Conservation (phyloP, 1,140 invertebrate species). For the Atta texana region DNA sequence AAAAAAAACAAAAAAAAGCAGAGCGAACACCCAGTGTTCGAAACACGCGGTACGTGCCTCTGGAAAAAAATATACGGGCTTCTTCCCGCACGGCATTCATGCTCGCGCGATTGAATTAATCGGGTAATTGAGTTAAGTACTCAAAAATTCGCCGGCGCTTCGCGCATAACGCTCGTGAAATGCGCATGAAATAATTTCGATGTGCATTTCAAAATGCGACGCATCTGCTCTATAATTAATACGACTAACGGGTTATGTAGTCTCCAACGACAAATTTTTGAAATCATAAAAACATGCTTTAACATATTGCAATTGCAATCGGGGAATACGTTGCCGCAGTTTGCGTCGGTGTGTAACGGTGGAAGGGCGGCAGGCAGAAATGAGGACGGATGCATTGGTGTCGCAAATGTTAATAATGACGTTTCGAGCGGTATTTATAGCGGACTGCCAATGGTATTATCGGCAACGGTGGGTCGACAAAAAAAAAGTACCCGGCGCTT, state of each 20-base stretch:
- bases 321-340: slow-evolving; percentile 40
- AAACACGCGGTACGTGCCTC: not conserved
- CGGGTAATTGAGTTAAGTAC: slow-evolving; percentile 61
- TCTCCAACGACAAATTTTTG: slow-evolving; percentile 66
- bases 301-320: slow-evolving; percentile 65
- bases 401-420: slow-evolving; percentile 61
- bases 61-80: slow-evolving; percentile 27
- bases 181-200: slow-evolving; percentile 65
- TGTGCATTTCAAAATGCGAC: slow-evolving; percentile 61
- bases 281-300: slow-evolving; percentile 66
- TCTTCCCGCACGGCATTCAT: slow-evolving; percentile 48
- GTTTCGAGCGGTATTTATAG: slow-evolving; percentile 54
- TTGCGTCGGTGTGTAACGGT: not conserved
- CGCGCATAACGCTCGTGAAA: slow-evolving; percentile 58
- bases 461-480: slow-evolving; percentile 12
- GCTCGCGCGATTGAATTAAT: slow-evolving; percentile 60
- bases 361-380: slow-evolving; percentile 27
- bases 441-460: slow-evolving; percentile 43
- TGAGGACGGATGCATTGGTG: slow-evolving; percentile 55
- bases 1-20: not conserved
- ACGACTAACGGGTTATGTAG: slow-evolving; percentile 58
- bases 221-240: slow-evolving; percentile 63
- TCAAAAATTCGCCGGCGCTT: slow-evolving; percentile 57
- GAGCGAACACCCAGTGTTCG: slow-evolving; percentile 7
- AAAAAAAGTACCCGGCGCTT: not conserved